Base-by-base conservation (phyloP, 2,888 invertebrate species). In the Orthosia gothica region DNA sequence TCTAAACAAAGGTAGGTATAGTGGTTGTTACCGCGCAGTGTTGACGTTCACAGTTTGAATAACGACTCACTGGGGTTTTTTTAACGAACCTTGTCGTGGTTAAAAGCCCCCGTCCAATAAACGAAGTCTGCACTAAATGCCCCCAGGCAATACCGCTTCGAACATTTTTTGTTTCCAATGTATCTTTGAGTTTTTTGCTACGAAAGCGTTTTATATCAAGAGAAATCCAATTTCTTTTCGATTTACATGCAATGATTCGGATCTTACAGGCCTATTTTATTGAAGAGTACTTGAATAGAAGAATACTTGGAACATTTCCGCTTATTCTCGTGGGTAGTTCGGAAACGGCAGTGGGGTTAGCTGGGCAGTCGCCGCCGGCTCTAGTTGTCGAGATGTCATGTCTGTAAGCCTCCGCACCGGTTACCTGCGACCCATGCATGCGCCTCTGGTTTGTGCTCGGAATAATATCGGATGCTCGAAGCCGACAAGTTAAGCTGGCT, bases 191-290 rank as follows among this genome's bases (percentile, higher is more conserved):
- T 59, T 23, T 68, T 66, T 20, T 55, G 16, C 26, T 65, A 7
- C 52, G 45, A 13, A 32, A 58, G 13, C 23, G 32, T n/a, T 23
- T 57, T 61, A 32, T 45, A 63, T 63, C 26, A 20, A 15, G 32
- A 49, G 9, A 58, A 58, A 76, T 81, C 62, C 62, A 70, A 79
- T 79, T 79, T 79, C 11, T 26, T 72, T 78, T 79, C 65, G 52
- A 72, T 72, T 78, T 77, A 20, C 18, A 47, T 79, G 70, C 62
- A 78, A 59, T 64, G 58, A 57, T 58, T 49, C 45, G 61, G 40
- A 66, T 52, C 1, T 40, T 40, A 16, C 13, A 45, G 49, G 57
- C 49, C 20, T 64, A 45, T 79, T 74, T 79, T 49, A 54, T 78
- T 57, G 32, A 4, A 23, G 40, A 49, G 18, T 18, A n/a, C n/a